Percentiles rank a stretch among this genome's conserved stretches.
Evolutionary conservation across 2,888 invertebrate species (phyloP).

Genomic region (Cotesia congregata): DNA sequence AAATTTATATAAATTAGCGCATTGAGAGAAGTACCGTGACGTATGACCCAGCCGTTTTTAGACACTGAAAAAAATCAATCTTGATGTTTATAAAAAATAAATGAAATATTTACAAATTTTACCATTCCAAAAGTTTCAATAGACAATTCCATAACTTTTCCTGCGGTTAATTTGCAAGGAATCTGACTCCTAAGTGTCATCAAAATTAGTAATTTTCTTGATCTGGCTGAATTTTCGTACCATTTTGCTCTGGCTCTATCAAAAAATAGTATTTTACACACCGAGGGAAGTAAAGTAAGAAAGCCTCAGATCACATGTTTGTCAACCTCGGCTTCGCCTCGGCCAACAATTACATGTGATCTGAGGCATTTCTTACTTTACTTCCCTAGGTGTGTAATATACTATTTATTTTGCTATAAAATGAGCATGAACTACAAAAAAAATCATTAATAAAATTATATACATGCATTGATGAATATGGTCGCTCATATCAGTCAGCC

Average conservation of each 20-base stretch:
- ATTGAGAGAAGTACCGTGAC: conserved; percentile 38
- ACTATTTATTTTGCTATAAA: neutral
- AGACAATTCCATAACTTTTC: conserved; percentile 34
- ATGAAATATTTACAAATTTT: conserved; percentile 10
- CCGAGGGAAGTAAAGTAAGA: too few relatives aligned
- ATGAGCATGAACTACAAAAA: neutral
- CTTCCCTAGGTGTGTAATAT: too few relatives aligned
- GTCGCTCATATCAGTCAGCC: neutral
- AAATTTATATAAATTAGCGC: conserved; percentile 8
- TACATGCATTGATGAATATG: conserved; percentile 14
- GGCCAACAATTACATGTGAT: too few relatives aligned
- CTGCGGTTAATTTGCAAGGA: conserved; percentile 40
- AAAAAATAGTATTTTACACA: too few relatives aligned
- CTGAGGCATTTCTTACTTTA: too few relatives aligned
- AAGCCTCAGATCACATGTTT: too few relatives aligned
- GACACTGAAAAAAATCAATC: neutral
- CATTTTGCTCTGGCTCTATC: conserved; percentile 21
- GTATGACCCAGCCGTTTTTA: conserved; percentile 41
- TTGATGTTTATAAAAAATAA: neutral
- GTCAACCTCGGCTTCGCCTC: too few relatives aligned
- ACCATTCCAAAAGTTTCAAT: conserved; percentile 39
- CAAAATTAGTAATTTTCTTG: conserved; percentile 23
- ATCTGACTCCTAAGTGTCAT: conserved; percentile 30
- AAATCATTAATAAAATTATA: neutral
- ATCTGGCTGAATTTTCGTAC: conserved; percentile 28